Conservation (phyloP, 2,797 vertebrate species). For the Malurus splendens region DNA sequence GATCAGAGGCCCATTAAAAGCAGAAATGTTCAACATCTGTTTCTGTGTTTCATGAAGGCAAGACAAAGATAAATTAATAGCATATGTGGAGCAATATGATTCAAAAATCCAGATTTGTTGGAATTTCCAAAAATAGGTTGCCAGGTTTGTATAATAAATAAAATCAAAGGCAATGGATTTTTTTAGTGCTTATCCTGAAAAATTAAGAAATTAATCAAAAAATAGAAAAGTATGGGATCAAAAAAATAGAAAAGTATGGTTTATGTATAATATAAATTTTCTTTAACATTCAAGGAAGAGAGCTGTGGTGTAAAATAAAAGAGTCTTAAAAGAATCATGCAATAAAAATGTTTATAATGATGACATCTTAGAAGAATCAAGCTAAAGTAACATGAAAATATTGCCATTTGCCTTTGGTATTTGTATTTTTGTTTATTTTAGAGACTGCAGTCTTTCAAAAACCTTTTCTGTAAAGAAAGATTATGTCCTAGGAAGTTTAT, state of each 20-base stretch:
- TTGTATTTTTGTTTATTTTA: background rate
- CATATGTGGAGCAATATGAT: slow-evolving; percentile 63
- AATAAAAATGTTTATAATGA: background rate
- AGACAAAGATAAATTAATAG: slow-evolving; percentile 65
- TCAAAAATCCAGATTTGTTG: slow-evolving; percentile 60
- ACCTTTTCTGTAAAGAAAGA: background rate
- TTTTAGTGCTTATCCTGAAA: background rate
- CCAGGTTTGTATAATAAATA: slow-evolving; percentile 60
- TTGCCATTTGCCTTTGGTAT: background rate
- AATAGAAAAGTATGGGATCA: background rate
- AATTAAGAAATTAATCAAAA: slow-evolving; percentile 31
- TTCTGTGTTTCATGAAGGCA: slow-evolving; percentile 63
- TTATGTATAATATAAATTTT: background rate
- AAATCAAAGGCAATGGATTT: slow-evolving; percentile 48
- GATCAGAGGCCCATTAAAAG: slow-evolving; percentile 67
- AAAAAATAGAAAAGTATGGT: slow-evolving; percentile 3
- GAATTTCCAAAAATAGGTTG: slow-evolving; percentile 63
- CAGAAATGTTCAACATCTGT: slow-evolving; percentile 72
- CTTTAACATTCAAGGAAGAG: background rate
- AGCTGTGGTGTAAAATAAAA: background rate
- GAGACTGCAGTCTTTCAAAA: background rate
- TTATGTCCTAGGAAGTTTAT: background rate
- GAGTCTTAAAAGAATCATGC: background rate
- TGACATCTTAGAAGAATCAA: background rate
- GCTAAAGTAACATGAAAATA: background rate